Evolutionary conservation across 2,888 invertebrate genomes (phyloP).

Genomic region (Scaptomyza flava): DNA sequence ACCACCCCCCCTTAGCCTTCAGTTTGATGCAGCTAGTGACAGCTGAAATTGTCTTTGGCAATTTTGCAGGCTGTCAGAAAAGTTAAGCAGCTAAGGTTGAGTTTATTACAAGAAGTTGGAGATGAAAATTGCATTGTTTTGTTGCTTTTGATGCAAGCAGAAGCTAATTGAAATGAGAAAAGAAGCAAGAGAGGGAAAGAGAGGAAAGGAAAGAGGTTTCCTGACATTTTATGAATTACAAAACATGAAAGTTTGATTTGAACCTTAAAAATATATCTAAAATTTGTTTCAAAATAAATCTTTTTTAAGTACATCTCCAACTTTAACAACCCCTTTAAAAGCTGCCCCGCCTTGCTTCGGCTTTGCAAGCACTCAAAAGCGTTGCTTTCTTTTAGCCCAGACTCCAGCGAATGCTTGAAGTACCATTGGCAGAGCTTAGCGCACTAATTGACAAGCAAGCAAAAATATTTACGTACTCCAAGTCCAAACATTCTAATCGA

Average conservation of each 20-base stretch:
- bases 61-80: conserved; percentile 66
- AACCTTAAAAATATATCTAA: background rate
- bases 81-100: conserved; percentile 23
- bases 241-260: no score
- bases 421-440: conserved; percentile 57
- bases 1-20: background rate
- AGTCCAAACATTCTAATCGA: conserved; percentile 80
- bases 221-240: no score
- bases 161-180: conserved; percentile 43
- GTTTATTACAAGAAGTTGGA: background rate
- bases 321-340: conserved; percentile 8
- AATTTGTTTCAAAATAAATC: background rate
- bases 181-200: background rate
- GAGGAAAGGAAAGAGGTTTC: no score
- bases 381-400: background rate
- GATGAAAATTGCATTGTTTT: conserved; percentile 39
- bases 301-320: background rate
- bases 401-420: conserved; percentile 5
- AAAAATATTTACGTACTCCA: conserved; percentile 77
- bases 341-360: background rate
- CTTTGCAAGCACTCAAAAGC: conserved; percentile 15
- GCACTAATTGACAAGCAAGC: conserved; percentile 78
- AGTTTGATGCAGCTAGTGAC: conserved; percentile 57
- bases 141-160: background rate
- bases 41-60: conserved; percentile 81